phyloP scores from a whole-genome alignment of 2,888 invertebrate genomes.

The Drosophila maculinotata region DNA sequence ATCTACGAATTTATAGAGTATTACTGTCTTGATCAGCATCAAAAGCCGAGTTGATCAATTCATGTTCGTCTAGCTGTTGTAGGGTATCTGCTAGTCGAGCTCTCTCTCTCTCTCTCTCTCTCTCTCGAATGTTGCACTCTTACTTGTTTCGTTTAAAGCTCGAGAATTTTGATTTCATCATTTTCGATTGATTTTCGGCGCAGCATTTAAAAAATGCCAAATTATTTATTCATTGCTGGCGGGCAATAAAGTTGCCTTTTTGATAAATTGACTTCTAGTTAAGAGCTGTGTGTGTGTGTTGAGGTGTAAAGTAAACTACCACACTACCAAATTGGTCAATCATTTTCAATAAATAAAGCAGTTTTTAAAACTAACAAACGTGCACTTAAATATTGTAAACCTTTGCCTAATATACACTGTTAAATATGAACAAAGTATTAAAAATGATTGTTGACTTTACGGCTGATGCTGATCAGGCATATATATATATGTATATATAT shows the following conservation, averaged over 20 bases:
- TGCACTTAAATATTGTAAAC: not conserved
- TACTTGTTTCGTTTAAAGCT: not conserved
- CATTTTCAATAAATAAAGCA: not conserved
- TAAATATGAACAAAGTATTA: conserved; percentile 2
- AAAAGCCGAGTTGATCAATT: too few species aligned
- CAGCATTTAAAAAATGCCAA: conserved; percentile 12
- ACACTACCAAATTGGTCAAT: conserved; percentile 8
- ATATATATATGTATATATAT: not conserved
- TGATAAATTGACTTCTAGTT: conserved; percentile 15
- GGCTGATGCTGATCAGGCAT: not conserved
- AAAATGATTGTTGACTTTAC: not conserved
- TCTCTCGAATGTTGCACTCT: too few species aligned
- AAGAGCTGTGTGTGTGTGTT: not conserved
- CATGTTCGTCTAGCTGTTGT: too few species aligned
- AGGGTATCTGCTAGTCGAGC: not conserved
- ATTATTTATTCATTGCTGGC: conserved; percentile 7
- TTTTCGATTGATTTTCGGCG: conserved; percentile 5
- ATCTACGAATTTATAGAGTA: too few species aligned
- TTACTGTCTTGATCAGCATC: too few species aligned
- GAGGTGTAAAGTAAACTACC: conserved; percentile 3
- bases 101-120: not conserved
- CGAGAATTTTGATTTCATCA: conserved; percentile 14
- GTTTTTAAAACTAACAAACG: not conserved
- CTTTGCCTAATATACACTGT: too few species aligned
- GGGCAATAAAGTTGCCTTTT: not conserved